Evolutionary conservation across 2,113 vertebrate genomes (phyloP).

Genomic region (Uria lomvia): DNA sequence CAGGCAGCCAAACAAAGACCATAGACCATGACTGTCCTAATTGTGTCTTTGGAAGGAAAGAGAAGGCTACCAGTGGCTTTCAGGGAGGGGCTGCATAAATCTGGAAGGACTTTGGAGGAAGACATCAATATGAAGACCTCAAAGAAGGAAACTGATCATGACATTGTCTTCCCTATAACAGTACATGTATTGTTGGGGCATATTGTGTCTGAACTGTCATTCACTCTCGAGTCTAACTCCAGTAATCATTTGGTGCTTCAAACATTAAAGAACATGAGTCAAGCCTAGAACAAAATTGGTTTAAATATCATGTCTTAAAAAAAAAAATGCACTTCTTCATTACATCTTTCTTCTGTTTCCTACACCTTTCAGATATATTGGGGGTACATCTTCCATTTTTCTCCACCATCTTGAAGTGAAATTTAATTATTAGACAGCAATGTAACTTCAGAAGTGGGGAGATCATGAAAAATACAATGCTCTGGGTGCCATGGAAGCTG

Average conservation of each 20-base stretch:
- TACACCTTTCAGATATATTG: rapidly evolving
- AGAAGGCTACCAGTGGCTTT: neutral
- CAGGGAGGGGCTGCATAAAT: neutral
- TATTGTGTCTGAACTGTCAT: neutral
- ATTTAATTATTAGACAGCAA: neutral
- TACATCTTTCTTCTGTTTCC: neutral
- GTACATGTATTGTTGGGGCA: neutral
- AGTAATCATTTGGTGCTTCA: neutral
- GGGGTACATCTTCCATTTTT: neutral
- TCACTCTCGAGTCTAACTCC: neutral
- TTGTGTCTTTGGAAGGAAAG: neutral
- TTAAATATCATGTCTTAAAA: neutral
- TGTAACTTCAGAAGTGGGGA: neutral
- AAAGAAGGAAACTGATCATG: neutral
- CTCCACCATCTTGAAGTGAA: neutral
- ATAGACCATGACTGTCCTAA: rapidly evolving
- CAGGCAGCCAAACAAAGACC: rapidly evolving
- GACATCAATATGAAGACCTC: neutral
- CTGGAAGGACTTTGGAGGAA: neutral
- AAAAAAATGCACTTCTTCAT: neutral
- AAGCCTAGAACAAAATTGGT: neutral
- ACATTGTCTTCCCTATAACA: neutral
- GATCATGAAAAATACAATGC: neutral
- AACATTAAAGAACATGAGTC: neutral
- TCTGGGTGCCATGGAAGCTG: neutral